Evolutionary conservation across 2,113 vertebrate species (phyloP).

Genomic region (Toxostoma redivivum): DNA sequence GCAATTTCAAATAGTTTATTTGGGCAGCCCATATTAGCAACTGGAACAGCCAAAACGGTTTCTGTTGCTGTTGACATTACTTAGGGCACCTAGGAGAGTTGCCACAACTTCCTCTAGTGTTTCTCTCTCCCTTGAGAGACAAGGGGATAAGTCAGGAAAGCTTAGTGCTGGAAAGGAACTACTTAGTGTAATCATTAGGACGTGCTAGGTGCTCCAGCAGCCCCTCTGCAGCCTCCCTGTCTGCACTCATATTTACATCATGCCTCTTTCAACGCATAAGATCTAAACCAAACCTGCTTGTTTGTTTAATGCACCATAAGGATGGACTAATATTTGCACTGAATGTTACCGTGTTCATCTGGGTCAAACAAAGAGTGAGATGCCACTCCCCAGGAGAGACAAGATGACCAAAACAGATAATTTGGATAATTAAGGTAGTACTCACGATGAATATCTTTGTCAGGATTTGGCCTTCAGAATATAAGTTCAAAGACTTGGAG

Average conservation of each 20-base stretch:
- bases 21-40: not conserved
- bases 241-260: not conserved
- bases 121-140: not conserved
- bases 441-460: not conserved
- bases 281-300: not conserved
- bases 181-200: not conserved
- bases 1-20: not conserved
- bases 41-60: not conserved
- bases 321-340: not conserved
- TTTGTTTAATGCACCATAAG: not conserved
- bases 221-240: not conserved
- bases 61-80: not conserved
- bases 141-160: not conserved
- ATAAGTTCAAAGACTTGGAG: not conserved
- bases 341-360: not conserved
- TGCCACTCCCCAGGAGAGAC: not conserved
- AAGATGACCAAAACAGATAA: constrained; percentile 30
- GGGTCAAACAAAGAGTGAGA: not conserved
- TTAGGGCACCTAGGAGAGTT: not conserved
- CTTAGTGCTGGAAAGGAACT: rapidly evolving
- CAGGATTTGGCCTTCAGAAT: not conserved
- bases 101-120: not conserved
- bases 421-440: not conserved
- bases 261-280: not conserved
- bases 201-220: not conserved